Base-by-base conservation (phyloP, 1,140 invertebrate species). In the Onthophagus taurus region DNA sequence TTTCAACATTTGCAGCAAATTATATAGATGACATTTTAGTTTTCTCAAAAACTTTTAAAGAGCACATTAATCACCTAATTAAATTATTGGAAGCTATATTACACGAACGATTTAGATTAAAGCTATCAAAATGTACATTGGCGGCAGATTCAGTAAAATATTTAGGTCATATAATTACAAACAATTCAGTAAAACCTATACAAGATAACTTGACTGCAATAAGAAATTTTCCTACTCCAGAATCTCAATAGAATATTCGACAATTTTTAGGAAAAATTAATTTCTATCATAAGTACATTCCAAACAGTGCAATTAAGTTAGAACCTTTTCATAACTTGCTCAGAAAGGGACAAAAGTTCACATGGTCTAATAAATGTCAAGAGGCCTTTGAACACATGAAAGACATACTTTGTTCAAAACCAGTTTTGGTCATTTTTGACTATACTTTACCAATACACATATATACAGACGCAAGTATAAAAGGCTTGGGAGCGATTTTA, bases 1-100 rank as follows among this genome's bases (percentile, higher is more conserved):
- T 58, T 3, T 34, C 45, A 36, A 29, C 52, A 21, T 57, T 58
- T 35, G 16, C 37, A 8, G 43, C 54, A 44, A 54, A 53, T 42
- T 58, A 53, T 29, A 55, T 61, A 38, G 58, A 61, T 47, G 59
- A 64, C 44, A 60, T 63, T 24, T 30, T 61, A 26, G 49, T 65
- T 24, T 61, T 59, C 42, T 59, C 59, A 11, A 53, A 65, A 57
- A 43, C 52, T 14, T 57, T 53, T 42, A 20, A 47, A 41, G 51
- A 60, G 44, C 57, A 60, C 33, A 39, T 63, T 33, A n/a, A 51
- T 31, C 52, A 56, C 20, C 39, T 54, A 52, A 51, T 41, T 48
- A 35, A 50, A 51, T 12, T 58, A 52, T 48, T 54, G 16, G 11
- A 45, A 47, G 35, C 53, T 47, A 57, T 53, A 46, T 50, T 47